Evolutionary conservation across 2,888 invertebrate genomes (phyloP).

Genomic region (Gortyna flavago): DNA sequence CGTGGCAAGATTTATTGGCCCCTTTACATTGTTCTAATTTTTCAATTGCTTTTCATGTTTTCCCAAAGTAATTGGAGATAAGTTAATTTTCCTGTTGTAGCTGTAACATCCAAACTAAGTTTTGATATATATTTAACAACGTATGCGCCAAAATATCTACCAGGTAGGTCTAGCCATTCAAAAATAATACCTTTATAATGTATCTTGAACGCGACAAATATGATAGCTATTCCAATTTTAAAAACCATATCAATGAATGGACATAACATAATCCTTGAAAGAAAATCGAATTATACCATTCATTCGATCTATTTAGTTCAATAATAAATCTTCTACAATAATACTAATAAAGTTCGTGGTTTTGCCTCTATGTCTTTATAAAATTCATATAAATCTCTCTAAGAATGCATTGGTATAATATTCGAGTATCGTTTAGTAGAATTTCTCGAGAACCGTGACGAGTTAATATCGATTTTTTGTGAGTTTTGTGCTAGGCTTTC

Average conservation of each 20-base stretch:
- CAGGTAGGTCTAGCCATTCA: not conserved
- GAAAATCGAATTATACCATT: slow-evolving; percentile 62
- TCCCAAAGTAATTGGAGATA: too few relatives aligned
- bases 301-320: slow-evolving; percentile 53
- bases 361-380: slow-evolving; percentile 80
- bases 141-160: not conserved
- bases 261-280: slow-evolving; percentile 46
- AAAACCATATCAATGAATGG: slow-evolving; percentile 54
- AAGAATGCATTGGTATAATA: slow-evolving; percentile 65
- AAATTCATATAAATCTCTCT: slow-evolving; percentile 83
- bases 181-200: not conserved
- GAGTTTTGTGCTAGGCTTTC: slow-evolving; percentile 72
- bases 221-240: slow-evolving; percentile 33
- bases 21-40: too few relatives aligned
- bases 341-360: slow-evolving; percentile 61
- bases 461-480: slow-evolving; percentile 76
- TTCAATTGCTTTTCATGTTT: too few relatives aligned
- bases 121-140: not conserved
- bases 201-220: slow-evolving; percentile 31
- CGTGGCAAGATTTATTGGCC: too few relatives aligned
- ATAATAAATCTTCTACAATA: slow-evolving; percentile 67
- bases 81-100: too few relatives aligned
- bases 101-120: too few relatives aligned
- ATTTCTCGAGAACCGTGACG: slow-evolving; percentile 79
- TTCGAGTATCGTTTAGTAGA: slow-evolving; percentile 72